Evolutionary conservation across 2,888 invertebrate species (phyloP).

Genomic region (Lottia gigantea): DNA sequence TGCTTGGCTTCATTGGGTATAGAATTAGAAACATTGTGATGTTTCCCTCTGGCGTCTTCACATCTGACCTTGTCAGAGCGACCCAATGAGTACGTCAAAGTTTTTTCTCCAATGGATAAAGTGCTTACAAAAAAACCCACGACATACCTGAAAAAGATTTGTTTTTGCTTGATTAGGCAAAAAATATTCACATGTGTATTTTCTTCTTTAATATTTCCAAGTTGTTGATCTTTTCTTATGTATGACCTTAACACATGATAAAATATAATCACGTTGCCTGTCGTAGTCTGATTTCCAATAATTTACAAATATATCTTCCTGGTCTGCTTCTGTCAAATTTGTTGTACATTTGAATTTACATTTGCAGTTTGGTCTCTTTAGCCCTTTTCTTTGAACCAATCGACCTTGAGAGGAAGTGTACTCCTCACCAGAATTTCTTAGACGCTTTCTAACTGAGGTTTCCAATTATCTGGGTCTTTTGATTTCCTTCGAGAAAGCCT

Average conservation of each 20-base stretch:
- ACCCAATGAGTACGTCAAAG: background rate
- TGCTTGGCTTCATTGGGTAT: constrained; percentile 6
- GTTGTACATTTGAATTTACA: no score
- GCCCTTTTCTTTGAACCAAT: no score
- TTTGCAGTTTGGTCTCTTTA: no score
- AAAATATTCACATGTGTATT: background rate
- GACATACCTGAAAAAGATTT: no score
- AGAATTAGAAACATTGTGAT: background rate
- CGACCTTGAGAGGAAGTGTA: no score
- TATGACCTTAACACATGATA: background rate
- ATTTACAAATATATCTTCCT: background rate
- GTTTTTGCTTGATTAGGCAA: background rate
- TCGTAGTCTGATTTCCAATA: background rate
- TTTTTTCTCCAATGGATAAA: background rate
- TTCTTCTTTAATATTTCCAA: background rate
- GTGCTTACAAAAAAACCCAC: background rate
- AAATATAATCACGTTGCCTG: background rate
- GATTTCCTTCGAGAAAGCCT: no score
- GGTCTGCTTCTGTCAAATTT: no score
- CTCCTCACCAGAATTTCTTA: no score
- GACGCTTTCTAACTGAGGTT: no score
- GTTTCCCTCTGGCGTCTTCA: background rate
- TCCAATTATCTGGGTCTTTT: no score
- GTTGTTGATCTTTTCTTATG: background rate
- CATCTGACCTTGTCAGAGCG: background rate